A percentile compares a stretch with the other conserved stretches of the same genome.
Conservation (phyloP, 2,797 vertebrate species). For the Gambelia wislizenii region DNA sequence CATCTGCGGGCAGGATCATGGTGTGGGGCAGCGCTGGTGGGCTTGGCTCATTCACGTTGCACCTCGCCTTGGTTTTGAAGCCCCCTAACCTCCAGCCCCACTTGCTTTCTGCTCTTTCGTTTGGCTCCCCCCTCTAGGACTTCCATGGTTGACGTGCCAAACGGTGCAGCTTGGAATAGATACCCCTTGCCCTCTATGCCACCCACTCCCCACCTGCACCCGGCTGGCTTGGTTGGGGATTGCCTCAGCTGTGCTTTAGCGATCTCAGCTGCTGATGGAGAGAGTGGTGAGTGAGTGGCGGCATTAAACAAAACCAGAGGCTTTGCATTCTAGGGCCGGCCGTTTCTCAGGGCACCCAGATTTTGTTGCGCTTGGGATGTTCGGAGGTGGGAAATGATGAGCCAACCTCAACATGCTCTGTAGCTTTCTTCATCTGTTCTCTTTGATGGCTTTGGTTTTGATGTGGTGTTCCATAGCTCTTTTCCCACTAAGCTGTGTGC, state of each 20-base stretch:
- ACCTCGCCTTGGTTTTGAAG: constrained; percentile 74
- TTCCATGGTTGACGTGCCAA: no score
- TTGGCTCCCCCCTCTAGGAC: constrained; percentile 61
- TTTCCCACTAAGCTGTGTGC: background rate
- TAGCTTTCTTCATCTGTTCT: background rate
- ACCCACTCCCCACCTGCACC: background rate
- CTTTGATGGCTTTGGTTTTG: background rate
- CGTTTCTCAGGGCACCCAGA: background rate
- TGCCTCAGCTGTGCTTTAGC: background rate
- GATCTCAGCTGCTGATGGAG: constrained; percentile 31
- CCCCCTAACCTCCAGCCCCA: constrained; percentile 41
- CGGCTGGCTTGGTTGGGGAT: constrained; percentile 5
- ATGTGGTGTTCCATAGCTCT: no score
- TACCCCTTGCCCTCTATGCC: constrained; percentile 41
- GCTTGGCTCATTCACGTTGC: constrained; percentile 69
- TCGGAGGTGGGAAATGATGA: background rate
- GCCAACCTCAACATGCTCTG: background rate
- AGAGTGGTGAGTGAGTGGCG: constrained; percentile 26
- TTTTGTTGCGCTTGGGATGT: background rate
- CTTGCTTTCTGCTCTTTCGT: constrained; percentile 69
- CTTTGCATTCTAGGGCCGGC: background rate
- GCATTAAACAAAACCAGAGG: background rate
- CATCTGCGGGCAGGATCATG: constrained; percentile 58
- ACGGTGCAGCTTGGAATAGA: constrained; percentile 55
- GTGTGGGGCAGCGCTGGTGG: constrained; percentile 70